Conservation (phyloP, 2,797 vertebrate species). For the Takifugu rubripes region DNA sequence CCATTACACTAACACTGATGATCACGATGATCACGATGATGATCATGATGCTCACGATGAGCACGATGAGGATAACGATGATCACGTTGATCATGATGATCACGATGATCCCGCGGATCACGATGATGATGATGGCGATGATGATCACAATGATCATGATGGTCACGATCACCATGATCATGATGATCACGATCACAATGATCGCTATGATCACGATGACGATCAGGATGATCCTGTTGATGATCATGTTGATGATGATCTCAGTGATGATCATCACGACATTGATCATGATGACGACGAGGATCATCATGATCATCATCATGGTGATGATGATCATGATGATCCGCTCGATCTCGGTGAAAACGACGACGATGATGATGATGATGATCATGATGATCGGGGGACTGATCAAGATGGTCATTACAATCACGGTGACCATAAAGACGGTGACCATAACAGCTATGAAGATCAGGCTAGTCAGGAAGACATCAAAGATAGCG, state of each 20-base stretch:
- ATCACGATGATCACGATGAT: constrained; percentile 29
- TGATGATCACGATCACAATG: constrained; percentile 6
- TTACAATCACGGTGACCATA: constrained; percentile 7
- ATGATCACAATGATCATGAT: constrained; percentile 13
- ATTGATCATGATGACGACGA: background rate
- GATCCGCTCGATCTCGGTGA: constrained; percentile 10
- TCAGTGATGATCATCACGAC: background rate
- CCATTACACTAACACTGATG: constrained; percentile 7
- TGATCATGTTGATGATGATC: background rate
- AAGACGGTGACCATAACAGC: too few relatives aligned
- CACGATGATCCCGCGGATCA: background rate
- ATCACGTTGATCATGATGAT: constrained; percentile 22
- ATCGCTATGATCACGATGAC: constrained; percentile 10
- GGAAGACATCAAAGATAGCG: constrained; percentile 47
- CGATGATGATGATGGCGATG: background rate
- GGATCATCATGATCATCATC: background rate
- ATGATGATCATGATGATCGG: constrained; percentile 32
- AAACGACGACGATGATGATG: too few relatives aligned
- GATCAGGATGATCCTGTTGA: background rate
- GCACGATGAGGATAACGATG: constrained; percentile 25
- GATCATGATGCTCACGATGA: constrained; percentile 49
- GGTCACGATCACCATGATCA: constrained; percentile 13
- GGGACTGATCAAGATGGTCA: constrained; percentile 11
- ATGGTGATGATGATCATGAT: constrained; percentile 10
- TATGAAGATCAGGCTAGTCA: constrained; percentile 36